These are phyloP conservation scores for Holothuria scabra DNA, from an alignment of 53 echinoderm and acorn worm genomes.

Conservation along the genomic window DNA sequence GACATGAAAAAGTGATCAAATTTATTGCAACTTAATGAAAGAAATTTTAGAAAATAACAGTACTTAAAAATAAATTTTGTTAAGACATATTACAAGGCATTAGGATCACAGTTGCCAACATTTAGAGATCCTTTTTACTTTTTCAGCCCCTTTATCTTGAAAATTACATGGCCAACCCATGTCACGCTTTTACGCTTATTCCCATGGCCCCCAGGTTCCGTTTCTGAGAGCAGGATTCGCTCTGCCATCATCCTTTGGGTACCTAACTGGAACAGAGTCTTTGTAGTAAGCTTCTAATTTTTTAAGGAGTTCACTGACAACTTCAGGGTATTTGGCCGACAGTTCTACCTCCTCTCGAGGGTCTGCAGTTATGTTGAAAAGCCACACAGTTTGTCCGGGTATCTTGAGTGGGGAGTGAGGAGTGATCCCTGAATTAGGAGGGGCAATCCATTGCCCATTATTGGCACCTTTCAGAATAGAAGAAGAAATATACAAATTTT, in stretches of 20 bases:
- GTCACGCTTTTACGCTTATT: not conserved
- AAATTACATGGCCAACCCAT: not conserved
- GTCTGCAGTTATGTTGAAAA: constrained; percentile 84
- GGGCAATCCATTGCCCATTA: constrained; percentile 65
- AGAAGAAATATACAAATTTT: too few species aligned
- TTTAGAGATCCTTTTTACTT: not conserved
- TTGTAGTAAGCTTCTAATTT: constrained; percentile 55
- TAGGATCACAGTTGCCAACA: too few species aligned
- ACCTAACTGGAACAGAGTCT: constrained; percentile 58
- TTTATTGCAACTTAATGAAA: too few species aligned
- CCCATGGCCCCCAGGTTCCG: constrained; percentile 61
- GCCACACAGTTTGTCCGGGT: constrained; percentile 60
- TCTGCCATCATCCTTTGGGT: constrained; percentile 13
- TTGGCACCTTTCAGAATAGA: constrained; percentile 37
- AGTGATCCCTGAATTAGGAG: constrained; percentile 65
- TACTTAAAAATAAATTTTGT: too few species aligned
- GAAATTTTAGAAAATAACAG: too few species aligned
- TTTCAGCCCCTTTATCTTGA: not conserved
- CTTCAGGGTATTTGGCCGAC: constrained; percentile 51
- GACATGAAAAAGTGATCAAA: too few species aligned
- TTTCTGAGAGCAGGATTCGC: constrained; percentile 54
- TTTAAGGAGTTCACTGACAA: constrained; percentile 36
- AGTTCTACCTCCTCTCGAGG: constrained; percentile 61
- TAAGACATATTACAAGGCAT: not conserved
- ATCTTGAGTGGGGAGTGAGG: constrained; percentile 27